Evolutionary conservation across 2,113 vertebrate genomes (phyloP).

Genomic region (Corythornis cristatus): DNA sequence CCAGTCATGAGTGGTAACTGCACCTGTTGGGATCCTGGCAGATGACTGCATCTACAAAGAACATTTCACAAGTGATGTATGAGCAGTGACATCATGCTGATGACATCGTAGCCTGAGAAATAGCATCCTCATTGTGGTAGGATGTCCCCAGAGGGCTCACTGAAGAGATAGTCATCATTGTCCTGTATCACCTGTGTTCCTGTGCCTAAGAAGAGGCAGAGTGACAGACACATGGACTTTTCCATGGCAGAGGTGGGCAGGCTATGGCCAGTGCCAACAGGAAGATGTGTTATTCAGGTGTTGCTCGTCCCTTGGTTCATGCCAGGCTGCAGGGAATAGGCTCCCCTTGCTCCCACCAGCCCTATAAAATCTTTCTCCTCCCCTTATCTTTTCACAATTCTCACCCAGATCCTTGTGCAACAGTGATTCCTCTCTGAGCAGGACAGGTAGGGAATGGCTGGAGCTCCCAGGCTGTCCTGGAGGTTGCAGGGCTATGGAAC

Average conservation of each 20-base stretch:
- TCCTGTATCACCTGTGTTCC: neutral
- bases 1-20: rapidly evolving
- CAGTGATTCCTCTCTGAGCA: neutral
- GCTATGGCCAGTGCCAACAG: neutral
- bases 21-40: neutral
- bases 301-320: neutral
- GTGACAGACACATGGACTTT: neutral
- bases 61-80: neutral
- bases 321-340: neutral
- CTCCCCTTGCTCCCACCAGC: neutral
- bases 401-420: neutral
- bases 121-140: neutral
- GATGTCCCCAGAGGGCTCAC: neutral
- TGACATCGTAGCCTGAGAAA: neutral
- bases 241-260: neutral
- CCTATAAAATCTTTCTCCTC: neutral
- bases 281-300: neutral
- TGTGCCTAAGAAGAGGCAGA: neutral
- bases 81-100: neutral
- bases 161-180: neutral
- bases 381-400: neutral
- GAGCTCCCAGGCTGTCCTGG: neutral
- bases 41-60: neutral
- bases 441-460: neutral
- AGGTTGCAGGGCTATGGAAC: neutral